Evolutionary conservation across 2,113 vertebrate genomes (phyloP).

Genomic region (Pterocles burchelli): DNA sequence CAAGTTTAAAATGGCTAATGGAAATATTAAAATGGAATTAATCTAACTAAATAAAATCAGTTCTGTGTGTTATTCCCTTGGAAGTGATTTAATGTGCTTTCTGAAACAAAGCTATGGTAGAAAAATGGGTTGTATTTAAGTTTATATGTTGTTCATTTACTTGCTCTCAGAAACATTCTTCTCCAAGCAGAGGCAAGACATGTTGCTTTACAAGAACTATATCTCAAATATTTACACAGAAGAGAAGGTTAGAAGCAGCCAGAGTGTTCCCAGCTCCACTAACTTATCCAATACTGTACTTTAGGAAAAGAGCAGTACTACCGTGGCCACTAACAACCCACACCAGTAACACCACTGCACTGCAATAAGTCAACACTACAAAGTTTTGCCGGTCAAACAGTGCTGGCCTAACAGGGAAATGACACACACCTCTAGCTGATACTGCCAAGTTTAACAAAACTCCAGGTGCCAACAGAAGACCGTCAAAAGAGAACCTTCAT

Average conservation of each 20-base stretch:
- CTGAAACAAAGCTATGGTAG: constrained; percentile 27
- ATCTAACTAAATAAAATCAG: constrained; percentile 72
- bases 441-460: background rate
- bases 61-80: constrained; percentile 41
- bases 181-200: background rate
- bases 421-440: background rate
- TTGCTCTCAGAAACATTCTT: background rate
- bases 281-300: background rate
- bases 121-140: background rate
- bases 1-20: constrained; percentile 77
- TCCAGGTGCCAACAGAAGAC: background rate
- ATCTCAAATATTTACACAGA: background rate
- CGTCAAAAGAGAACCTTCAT: background rate
- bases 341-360: background rate
- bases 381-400: background rate
- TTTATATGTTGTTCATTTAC: background rate
- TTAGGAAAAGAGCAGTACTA: background rate
- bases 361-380: background rate
- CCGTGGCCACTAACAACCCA: background rate
- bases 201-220: background rate
- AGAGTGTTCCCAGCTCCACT: background rate
- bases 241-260: background rate
- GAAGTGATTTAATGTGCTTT: constrained; percentile 60
- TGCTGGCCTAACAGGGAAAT: background rate
- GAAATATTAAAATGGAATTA: constrained; percentile 81